Evolutionary conservation across 2,888 invertebrate species (phyloP), one percentile per base, ranked within the genome.

Genomic region (Xanthorhoe designata): DNA sequence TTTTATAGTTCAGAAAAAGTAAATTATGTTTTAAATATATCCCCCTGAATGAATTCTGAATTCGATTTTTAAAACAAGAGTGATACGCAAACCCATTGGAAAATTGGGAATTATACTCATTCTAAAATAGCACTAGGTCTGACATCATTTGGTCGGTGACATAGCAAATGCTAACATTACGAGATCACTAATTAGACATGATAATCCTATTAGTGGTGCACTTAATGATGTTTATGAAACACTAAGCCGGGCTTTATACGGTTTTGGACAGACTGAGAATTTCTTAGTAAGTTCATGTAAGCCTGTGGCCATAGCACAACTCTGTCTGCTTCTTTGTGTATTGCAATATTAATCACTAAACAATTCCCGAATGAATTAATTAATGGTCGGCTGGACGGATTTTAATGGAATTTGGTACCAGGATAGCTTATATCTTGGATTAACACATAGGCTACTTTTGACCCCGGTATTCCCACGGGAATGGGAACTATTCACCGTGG

Each of bases 231-330:
- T 42, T 55, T 29, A 61, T 62, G 58, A 61, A 19, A 54, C 50
- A 15, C 63, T 63, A 63, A 67, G 47, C 63, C 38, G 15, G 63
- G 52, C 49, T 49, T 67, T 56, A 63, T 59, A 56, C 56, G 58
- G 69, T 54, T 64, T 61, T 57, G 35, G 54, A 53, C 59, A 56
- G 13, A 54, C 58, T 68, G 71, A 57, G 64, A 55, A 50, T 42
- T 42, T 13, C 13, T 42, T 0, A 42, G 38, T 42, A 42, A 42
- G 13, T 3, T 42, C 38, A 13, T 42, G 10, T 38, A 38, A 38
- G 35, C 35, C 9, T 9, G 9, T 38, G 9, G 35, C 9, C 32
- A 4, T 24, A 24, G 24, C 24, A n/a, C 24, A 24, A 24, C 1
- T 3, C 24, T 24, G 24, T 24, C 24, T 24, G 24, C 4, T 38